Conservation (phyloP, 2,797 vertebrate species). For the Schizothorax lantsangensis region DNA sequence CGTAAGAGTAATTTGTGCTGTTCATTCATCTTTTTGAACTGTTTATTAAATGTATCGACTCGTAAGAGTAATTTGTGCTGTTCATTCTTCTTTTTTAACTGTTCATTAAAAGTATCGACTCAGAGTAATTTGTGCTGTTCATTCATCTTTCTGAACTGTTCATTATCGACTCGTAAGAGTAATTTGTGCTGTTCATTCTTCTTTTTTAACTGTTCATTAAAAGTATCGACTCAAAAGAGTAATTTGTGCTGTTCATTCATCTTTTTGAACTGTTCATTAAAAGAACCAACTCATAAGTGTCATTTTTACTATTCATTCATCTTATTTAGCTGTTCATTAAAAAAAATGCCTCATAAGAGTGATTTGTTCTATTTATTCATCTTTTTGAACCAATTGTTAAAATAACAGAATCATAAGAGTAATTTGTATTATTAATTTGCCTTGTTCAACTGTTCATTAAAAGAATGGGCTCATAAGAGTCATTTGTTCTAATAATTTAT, state of each 20-base stretch:
- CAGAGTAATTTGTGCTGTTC: not conserved
- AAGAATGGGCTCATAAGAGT: no score
- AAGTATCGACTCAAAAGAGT: not conserved
- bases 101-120: no score
- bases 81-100: no score
- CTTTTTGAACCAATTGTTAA: not conserved
- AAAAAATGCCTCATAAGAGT: not conserved
- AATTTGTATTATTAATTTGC: rapidly evolving
- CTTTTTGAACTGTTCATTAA: no score
- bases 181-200: not conserved
- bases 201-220: not conserved
- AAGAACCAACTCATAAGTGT: no score
- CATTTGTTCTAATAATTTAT: no score
- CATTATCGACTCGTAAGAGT: not conserved
- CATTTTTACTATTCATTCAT: no score
- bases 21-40: no score
- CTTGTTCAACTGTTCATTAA: no score
- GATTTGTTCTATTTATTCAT: not conserved
- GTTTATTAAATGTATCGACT: no score
- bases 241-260: not conserved
- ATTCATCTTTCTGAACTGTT: not conserved
- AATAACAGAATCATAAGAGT: not conserved
- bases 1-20: no score
- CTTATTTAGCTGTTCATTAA: not conserved
- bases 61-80: no score